These are phyloP conservation scores for Crocidura indochinensis DNA, from an alignment of 2,797 vertebrate genomes.

Conservation along the genomic window DNA sequence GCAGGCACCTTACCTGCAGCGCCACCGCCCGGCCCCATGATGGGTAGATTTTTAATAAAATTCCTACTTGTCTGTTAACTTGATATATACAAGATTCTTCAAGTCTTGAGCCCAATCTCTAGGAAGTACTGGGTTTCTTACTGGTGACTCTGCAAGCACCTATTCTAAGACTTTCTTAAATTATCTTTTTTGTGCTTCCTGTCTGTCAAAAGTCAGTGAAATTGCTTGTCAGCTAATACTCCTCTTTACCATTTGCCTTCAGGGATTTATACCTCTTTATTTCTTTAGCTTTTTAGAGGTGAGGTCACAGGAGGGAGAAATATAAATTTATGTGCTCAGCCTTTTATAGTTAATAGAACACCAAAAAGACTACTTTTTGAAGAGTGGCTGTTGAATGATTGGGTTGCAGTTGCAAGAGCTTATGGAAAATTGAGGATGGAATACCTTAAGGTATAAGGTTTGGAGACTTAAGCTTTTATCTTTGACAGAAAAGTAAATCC, in stretches of 20 bases:
- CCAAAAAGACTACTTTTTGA: neutral
- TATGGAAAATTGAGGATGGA: neutral
- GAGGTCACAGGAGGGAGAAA: neutral
- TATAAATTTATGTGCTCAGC: neutral
- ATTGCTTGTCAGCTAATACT: neutral
- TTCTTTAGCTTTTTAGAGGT: conserved; percentile 17
- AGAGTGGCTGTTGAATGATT: neutral
- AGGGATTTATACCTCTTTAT: neutral
- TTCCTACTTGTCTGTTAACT: too few relatives aligned
- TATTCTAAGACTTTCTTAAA: rapidly evolving
- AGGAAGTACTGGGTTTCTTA: neutral
- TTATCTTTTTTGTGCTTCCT: rapidly evolving
- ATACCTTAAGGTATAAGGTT: neutral
- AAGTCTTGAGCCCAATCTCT: rapidly evolving
- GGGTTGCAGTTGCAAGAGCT: neutral
- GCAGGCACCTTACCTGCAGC: too few relatives aligned
- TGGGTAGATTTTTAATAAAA: neutral
- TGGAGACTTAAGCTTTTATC: neutral
- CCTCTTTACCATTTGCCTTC: neutral
- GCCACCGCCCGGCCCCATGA: too few relatives aligned
- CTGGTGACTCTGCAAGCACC: neutral
- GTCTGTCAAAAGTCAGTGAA: neutral
- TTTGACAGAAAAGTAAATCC: neutral
- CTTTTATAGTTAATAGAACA: conserved; percentile 19
- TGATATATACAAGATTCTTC: neutral